Base-by-base conservation (phyloP, 2,113 vertebrate species). In the human region DNA sequence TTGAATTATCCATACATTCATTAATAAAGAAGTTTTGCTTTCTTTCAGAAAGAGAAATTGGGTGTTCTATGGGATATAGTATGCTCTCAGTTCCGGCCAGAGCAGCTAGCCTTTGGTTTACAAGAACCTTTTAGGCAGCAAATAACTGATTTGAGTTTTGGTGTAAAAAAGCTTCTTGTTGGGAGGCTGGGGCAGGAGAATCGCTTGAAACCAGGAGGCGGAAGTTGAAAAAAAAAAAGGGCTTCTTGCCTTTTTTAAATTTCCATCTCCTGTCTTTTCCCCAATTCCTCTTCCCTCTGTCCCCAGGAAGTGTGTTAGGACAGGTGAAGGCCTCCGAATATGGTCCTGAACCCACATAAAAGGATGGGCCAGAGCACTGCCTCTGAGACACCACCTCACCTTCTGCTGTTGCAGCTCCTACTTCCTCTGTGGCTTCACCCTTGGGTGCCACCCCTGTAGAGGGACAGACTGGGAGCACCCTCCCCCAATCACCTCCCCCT, bases 311-410 rank as follows among this genome's bases (percentile, higher is more conserved):
- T 70, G 55, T 70, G 16, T 32, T 43, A 40, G 75, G 40, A 61
- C 8, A 73, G 66, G 20, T 13, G 22, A 45, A 66, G 8, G 20
- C 11, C 23, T 40, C 17, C 8, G 4, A 8, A 9, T 5, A 30
- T 32, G 79, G 30, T 57, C 45, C 52, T 48, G 66, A 72, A 17
- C 14, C 8, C 17, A 35, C 14, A 57, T 6, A 8, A 23, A 61
- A 85, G 0, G 27, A 5, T 17, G 0, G 25, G 8, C 17, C 25
- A 9, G 59, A 83, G 13, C 6, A 2, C 12, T 23, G 1, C 27
- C 22, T 52, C 50, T 23, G 61, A 30, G 17, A 43, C 1, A 1
- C 38, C 38, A 38, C 23, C 35, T 1, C 0, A 1, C 12, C 23
- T 8, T 32, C 30, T 23, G 17, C 16, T 57, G 38, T 45, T 3